phyloP scores from a whole-genome alignment of 30 jellyfish, hydroid and myxozoan species.

The Cassiopea xamachana region DNA sequence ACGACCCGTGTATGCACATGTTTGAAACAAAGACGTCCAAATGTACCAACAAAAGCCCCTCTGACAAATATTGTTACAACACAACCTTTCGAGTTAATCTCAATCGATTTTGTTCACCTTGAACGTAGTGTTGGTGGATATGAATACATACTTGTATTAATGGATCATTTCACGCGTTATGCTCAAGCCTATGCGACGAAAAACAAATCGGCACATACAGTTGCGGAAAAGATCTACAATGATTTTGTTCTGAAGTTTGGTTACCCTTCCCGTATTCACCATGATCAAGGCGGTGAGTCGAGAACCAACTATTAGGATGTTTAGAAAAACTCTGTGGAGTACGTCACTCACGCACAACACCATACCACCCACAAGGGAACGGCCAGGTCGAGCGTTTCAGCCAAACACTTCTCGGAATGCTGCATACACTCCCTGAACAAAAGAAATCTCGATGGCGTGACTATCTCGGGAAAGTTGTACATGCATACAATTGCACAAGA shows the following conservation, averaged over 20 bases:
- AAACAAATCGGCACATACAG: slow-evolving; percentile 41
- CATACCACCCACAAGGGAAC: slow-evolving; percentile 50
- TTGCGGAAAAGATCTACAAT: slow-evolving; percentile 1
- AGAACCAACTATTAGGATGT: slow-evolving; percentile 1
- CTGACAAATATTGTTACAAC: slow-evolving; percentile 19
- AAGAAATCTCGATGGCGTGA: slow-evolving; percentile 31
- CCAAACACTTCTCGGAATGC: slow-evolving; percentile 27
- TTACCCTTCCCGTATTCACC: slow-evolving; percentile 31
- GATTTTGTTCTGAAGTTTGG: slow-evolving; percentile 42
- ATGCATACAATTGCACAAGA: slow-evolving; percentile 14
- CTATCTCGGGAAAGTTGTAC: background rate
- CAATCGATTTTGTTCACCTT: slow-evolving; percentile 47
- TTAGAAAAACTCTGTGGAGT: slow-evolving; percentile 3
- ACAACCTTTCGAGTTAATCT: slow-evolving; percentile 27
- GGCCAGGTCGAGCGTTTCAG: slow-evolving; percentile 22
- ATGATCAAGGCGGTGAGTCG: slow-evolving; percentile 51
- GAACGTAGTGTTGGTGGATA: slow-evolving; percentile 26
- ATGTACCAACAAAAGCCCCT: slow-evolving; percentile 3
- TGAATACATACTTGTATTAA: slow-evolving; percentile 48
- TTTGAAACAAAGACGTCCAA: slow-evolving; percentile 17
- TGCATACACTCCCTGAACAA: slow-evolving; percentile 19
- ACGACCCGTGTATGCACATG: slow-evolving; percentile 4
- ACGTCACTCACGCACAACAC: slow-evolving; percentile 23
- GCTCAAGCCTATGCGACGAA: slow-evolving; percentile 48
- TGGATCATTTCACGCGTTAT: slow-evolving; percentile 47